Conservation (phyloP, 2,888 invertebrate species). For the Aphodius sticticus region DNA sequence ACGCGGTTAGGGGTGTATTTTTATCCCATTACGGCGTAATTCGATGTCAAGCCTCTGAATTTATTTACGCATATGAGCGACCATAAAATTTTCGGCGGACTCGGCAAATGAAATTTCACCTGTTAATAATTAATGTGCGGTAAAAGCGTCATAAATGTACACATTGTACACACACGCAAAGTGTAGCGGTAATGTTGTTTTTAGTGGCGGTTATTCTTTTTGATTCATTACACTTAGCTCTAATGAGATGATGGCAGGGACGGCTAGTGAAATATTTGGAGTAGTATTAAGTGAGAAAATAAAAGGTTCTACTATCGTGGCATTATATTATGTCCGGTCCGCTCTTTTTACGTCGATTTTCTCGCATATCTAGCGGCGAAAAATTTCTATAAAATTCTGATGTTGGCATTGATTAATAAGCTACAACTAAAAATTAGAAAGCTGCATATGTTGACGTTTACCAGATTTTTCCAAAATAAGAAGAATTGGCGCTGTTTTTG, state of each 20-base stretch:
- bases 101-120: neutral
- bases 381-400: no score
- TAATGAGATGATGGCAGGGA: neutral
- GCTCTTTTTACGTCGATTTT: no score
- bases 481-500: no score
- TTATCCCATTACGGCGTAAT: neutral
- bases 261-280: neutral
- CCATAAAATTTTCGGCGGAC: neutral
- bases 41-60: neutral
- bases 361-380: no score
- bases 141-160: neutral
- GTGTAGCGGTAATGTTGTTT: neutral
- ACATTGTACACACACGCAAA: neutral
- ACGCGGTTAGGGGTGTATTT: neutral
- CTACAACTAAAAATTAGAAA: no score
- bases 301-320: no score
- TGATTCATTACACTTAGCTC: neutral
- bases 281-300: neutral
- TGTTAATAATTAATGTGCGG: neutral
- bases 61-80: slow-evolving; percentile 4
- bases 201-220: neutral
- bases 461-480: no score
- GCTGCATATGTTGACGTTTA: no score
- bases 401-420: no score
- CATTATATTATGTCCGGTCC: no score